These are phyloP conservation scores for Apantesis nais DNA, from an alignment of 2,888 invertebrate genomes.

Conservation along the genomic window DNA sequence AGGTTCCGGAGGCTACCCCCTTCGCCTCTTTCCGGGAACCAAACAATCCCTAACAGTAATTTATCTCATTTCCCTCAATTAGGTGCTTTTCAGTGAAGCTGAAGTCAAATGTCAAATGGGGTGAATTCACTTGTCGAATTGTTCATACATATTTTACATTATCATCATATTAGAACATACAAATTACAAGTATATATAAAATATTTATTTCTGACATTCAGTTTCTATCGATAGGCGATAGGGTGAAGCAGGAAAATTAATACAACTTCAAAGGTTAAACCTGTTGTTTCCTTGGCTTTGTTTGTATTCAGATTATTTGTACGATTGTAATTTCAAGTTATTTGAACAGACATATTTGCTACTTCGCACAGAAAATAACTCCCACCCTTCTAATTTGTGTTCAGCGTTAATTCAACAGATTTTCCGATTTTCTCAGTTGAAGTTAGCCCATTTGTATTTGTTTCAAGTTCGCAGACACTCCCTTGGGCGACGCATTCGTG, in stretches of 20 bases:
- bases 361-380: conserved; percentile 47
- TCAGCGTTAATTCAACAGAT: conserved; percentile 73
- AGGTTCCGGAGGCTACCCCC: conserved; percentile 28
- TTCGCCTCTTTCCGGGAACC: conserved; percentile 55
- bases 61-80: conserved; percentile 81
- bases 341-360: conserved; percentile 36
- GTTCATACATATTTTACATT: conserved; percentile 59
- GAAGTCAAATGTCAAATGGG: conserved; percentile 72
- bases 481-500: conserved; percentile 67
- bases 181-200: conserved; percentile 35
- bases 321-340: conserved; percentile 41
- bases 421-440: conserved; percentile 70
- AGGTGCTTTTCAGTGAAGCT: conserved; percentile 69
- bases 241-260: conserved; percentile 9
- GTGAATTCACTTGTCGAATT: conserved; percentile 60
- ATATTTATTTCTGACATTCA: conserved; percentile 25
- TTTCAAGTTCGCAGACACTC: conserved; percentile 68
- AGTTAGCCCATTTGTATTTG: conserved; percentile 67
- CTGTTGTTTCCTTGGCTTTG: conserved; percentile 18
- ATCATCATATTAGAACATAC: conserved; percentile 35
- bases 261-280: conserved; percentile 24
- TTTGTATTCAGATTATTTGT: conserved; percentile 29
- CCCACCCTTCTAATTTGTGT: conserved; percentile 65
- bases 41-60: conserved; percentile 72
- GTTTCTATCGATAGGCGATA: conserved; percentile 26